phyloP scores from a whole-genome alignment of 2,888 invertebrate genomes.

The Desoria tigrina region DNA sequence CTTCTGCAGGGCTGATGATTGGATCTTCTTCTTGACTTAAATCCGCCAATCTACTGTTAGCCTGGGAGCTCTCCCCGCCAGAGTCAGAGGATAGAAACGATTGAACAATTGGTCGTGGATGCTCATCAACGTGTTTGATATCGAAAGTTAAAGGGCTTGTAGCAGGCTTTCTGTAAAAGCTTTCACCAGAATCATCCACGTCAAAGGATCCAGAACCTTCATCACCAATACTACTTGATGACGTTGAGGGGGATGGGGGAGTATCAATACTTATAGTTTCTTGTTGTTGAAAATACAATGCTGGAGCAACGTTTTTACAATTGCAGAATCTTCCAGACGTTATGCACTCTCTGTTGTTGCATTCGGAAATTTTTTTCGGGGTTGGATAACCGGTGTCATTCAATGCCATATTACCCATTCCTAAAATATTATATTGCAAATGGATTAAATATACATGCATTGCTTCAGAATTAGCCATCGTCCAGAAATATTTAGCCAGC shows the following conservation, averaged over 20 bases:
- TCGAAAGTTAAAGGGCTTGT: neutral
- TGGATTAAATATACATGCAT: too few relatives aligned
- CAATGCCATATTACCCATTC: conserved; percentile 17
- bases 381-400: conserved; percentile 21
- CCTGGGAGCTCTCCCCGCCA: neutral
- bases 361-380: conserved; percentile 20
- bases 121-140: neutral
- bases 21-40: neutral
- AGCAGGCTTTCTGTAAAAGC: neutral
- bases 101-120: neutral
- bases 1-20: too few relatives aligned
- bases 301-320: conserved; percentile 26
- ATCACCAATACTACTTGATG: neutral
- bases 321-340: conserved; percentile 28
- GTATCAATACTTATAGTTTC: neutral
- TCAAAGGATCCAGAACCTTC: neutral
- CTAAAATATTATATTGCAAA: too few relatives aligned
- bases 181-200: neutral
- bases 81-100: neutral
- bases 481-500: too few relatives aligned
- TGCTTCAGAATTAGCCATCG: too few relatives aligned
- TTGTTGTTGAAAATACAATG: neutral
- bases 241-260: neutral
- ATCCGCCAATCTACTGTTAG: neutral
- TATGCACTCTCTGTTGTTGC: conserved; percentile 26